Percentiles rank a stretch among this genome's conserved stretches.
Conservation (phyloP, 2,888 invertebrate species). For the Mimas tiliae region DNA sequence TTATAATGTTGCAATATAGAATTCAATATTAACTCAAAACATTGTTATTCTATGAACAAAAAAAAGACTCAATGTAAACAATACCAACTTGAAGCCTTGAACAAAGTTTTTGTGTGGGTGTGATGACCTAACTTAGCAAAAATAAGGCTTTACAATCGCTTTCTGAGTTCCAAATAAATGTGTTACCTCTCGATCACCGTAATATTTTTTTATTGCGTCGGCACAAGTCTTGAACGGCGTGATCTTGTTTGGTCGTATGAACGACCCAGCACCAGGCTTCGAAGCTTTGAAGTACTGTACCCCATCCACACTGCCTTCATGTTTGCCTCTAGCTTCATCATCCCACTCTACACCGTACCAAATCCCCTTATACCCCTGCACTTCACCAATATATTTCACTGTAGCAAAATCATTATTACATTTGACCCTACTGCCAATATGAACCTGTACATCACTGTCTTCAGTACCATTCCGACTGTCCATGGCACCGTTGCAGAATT, state of each 20-base stretch:
- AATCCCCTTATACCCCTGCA: slow-evolving; percentile 87
- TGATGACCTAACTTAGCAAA: slow-evolving; percentile 5
- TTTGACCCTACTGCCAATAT: slow-evolving; percentile 76
- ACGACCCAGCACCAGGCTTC: slow-evolving; percentile 93
- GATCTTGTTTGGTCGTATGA: slow-evolving; percentile 93
- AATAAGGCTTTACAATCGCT: background rate
- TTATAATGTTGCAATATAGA: no score
- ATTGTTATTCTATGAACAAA: background rate
- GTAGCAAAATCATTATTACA: slow-evolving; percentile 75
- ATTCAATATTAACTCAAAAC: slow-evolving; percentile 27
- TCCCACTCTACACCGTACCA: slow-evolving; percentile 99
- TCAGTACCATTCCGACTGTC: slow-evolving; percentile 80
- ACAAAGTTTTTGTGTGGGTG: slow-evolving; percentile 20
- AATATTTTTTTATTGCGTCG: slow-evolving; percentile 87
- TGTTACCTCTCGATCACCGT: slow-evolving; percentile 76
- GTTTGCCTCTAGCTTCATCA: slow-evolving; percentile 93
- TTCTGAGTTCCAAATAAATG: slow-evolving; percentile 19
- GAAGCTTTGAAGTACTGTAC: slow-evolving; percentile 91
- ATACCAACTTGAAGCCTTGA: background rate
- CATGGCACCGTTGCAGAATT: slow-evolving; percentile 81
- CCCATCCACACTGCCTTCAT: slow-evolving; percentile 94
- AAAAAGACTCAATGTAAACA: slow-evolving; percentile 12
- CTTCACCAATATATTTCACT: slow-evolving; percentile 91
- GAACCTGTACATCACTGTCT: slow-evolving; percentile 73
- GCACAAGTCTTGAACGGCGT: slow-evolving; percentile 89